These are phyloP conservation scores for Meiosimyza decipiens DNA, from an alignment of 2,888 invertebrate species.

Conservation along the genomic window DNA sequence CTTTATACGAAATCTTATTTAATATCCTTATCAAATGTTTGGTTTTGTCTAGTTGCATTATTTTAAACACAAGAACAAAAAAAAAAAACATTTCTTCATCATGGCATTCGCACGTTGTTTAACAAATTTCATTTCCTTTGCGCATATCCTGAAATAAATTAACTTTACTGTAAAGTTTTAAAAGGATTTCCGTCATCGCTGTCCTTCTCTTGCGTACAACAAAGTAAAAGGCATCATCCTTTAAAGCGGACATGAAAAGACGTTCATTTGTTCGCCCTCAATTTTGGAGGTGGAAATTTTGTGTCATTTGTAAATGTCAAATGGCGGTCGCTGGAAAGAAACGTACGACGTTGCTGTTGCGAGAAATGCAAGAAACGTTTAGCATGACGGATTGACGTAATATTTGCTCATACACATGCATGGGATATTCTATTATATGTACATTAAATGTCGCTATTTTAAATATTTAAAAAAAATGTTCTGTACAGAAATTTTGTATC, in stretches of 20 bases:
- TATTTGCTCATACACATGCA: no score
- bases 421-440: no score
- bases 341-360: no score
- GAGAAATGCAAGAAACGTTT: no score
- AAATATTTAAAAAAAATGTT: no score
- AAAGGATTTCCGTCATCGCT: conserved; percentile 23
- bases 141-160: conserved; percentile 44
- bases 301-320: conserved; percentile 61
- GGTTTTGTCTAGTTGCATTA: background rate
- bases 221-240: background rate
- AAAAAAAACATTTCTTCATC: background rate
- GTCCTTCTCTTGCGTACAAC: conserved; percentile 27
- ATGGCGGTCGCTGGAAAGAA: conserved; percentile 49
- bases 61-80: background rate
- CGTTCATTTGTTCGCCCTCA: background rate
- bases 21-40: background rate
- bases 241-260: background rate
- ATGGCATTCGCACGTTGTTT: conserved; percentile 13
- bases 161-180: conserved; percentile 40
- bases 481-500: no score
- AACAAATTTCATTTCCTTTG: conserved; percentile 42
- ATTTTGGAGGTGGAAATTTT: conserved; percentile 49
- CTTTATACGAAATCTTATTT: background rate
- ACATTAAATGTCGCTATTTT: no score
- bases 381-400: no score